Evolutionary conservation across 2,797 vertebrate species (phyloP).

Genomic region (Macropus fuliginosus): DNA sequence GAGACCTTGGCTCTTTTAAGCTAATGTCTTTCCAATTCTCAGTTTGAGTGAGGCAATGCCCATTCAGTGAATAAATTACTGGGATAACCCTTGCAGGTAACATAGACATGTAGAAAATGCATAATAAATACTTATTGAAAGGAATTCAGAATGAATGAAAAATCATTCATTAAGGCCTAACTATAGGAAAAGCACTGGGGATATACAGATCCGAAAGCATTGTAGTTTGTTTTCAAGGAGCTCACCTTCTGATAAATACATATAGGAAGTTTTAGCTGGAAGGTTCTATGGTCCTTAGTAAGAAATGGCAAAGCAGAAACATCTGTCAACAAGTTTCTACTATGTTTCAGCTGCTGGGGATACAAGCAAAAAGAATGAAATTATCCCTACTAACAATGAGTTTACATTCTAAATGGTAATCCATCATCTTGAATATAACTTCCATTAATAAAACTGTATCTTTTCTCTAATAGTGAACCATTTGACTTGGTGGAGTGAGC

Average conservation of each 20-base stretch:
- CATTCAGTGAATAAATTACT: not conserved
- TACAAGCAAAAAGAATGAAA: not conserved
- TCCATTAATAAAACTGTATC: not conserved
- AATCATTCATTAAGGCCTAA: not conserved
- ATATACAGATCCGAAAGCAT: not conserved
- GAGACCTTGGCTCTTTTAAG: too few species aligned
- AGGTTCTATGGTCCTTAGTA: not conserved
- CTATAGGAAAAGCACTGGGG: not conserved
- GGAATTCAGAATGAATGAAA: not conserved
- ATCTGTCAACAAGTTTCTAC: not conserved
- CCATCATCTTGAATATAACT: not conserved
- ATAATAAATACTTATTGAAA: not conserved
- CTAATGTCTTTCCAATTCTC: too few species aligned
- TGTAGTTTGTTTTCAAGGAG: not conserved
- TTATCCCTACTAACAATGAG: not conserved
- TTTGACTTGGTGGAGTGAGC: not conserved
- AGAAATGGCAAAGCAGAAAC: not conserved
- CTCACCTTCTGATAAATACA: not conserved
- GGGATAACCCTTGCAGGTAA: not conserved
- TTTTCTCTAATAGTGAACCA: not conserved
- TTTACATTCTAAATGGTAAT: not conserved
- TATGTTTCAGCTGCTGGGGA: not conserved
- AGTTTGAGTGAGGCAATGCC: too few species aligned
- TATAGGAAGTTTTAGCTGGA: not conserved
- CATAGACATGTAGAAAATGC: not conserved